Evolutionary conservation across 2,888 invertebrate genomes (phyloP).

Genomic region (Escarpia spicata): DNA sequence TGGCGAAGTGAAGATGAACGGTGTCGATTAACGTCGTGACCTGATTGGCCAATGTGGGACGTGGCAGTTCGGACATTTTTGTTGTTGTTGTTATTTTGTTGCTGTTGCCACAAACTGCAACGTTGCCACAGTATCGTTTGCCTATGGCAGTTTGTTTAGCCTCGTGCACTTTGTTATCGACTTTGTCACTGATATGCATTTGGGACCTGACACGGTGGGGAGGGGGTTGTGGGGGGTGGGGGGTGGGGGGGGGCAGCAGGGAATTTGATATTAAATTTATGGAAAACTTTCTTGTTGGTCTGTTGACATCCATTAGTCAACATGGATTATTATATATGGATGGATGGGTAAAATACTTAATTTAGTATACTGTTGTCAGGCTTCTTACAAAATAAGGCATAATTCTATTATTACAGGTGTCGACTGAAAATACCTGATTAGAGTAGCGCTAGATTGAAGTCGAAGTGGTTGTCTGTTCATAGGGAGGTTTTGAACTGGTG

Average conservation of each 20-base stretch:
- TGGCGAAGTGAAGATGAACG: neutral
- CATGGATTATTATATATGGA: neutral
- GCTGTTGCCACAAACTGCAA: neutral
- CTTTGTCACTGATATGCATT: slow-evolving; percentile 11
- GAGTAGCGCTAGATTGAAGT: neutral
- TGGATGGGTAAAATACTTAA: slow-evolving; percentile 9
- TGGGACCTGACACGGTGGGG: slow-evolving; percentile 8
- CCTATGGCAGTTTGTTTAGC: slow-evolving; percentile 16
- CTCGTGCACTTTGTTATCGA: neutral
- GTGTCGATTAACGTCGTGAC: neutral
- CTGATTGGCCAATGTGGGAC: slow-evolving; percentile 10
- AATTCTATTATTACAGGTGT: neutral
- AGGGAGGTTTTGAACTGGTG: neutral
- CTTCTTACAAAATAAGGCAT: neutral
- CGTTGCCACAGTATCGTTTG: neutral
- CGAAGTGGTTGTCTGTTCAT: neutral
- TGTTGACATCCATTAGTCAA: neutral
- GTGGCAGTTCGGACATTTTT: neutral
- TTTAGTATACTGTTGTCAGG: neutral
- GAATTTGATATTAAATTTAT: slow-evolving; percentile 4
- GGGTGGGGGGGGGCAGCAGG: neutral
- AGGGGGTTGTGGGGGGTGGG: too few relatives aligned
- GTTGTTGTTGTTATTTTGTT: neutral
- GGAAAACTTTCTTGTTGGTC: neutral
- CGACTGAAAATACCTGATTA: neutral